A percentile compares a stretch with the other conserved stretches of the same genome.
phyloP scores from a whole-genome alignment of 2,888 invertebrate species.

The Abscondita cerata region DNA sequence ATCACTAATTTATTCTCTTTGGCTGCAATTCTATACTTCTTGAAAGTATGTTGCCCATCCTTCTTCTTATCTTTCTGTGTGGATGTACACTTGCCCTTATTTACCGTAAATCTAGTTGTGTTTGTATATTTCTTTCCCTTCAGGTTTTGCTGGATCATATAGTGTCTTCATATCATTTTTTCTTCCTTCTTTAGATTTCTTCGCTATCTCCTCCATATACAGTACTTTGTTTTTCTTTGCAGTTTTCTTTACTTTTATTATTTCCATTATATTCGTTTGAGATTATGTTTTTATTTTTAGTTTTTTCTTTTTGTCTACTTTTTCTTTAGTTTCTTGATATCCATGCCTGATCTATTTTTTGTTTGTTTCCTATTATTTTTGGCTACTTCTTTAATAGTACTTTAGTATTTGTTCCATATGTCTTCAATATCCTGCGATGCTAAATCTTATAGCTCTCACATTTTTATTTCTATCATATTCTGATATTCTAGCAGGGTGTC shows the following conservation, averaged over 20 bases:
- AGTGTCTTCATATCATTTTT: constrained; percentile 5
- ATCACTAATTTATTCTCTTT: background rate
- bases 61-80: too few species aligned
- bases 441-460: too few species aligned
- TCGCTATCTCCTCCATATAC: too few species aligned
- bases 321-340: constrained; percentile 7
- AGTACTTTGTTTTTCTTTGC: too few species aligned
- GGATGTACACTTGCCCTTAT: too few species aligned
- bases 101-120: too few species aligned
- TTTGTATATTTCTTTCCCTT: constrained; percentile 1
- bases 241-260: too few species aligned
- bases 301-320: background rate
- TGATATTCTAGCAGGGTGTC: constrained; percentile 5
- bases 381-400: background rate
- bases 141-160: background rate
- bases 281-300: background rate
- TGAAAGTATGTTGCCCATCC: background rate
- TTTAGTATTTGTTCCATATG: constrained; percentile 2
- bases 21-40: too few species aligned
- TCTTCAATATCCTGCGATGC: constrained; percentile 8
- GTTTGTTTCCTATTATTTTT: constrained; percentile 2
- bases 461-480: too few species aligned
- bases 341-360: background rate
- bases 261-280: too few species aligned
- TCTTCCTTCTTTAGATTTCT: background rate